Conservation (phyloP, 2,888 invertebrate genomes). For the Petrophora chlorosata region DNA sequence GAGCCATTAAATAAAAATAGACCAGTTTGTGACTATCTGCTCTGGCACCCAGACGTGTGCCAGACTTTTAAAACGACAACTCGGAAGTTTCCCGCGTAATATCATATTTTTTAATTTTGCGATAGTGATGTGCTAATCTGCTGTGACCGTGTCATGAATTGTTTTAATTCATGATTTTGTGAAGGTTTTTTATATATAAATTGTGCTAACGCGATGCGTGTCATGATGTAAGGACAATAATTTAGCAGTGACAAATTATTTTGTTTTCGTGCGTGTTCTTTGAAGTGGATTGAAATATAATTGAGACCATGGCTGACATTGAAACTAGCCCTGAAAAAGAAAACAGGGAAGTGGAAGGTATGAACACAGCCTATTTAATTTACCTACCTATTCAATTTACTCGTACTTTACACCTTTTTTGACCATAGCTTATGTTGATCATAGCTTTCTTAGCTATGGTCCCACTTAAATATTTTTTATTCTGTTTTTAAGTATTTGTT, state of each 20-base stretch:
- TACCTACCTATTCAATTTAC: too few relatives aligned
- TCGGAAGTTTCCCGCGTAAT: neutral
- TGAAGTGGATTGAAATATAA: slow-evolving; percentile 36
- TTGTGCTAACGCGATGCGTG: neutral
- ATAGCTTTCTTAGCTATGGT: too few relatives aligned
- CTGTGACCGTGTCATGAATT: neutral
- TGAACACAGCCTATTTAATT: slow-evolving; percentile 6
- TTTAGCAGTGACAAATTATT: slow-evolving; percentile 7
- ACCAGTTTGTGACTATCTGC: slow-evolving; percentile 66
- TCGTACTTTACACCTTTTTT: too few relatives aligned
- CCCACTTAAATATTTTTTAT: too few relatives aligned
- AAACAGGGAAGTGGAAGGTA: slow-evolving; percentile 36
- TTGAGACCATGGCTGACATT: slow-evolving; percentile 51
- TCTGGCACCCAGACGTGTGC: slow-evolving; percentile 55
- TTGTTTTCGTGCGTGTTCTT: slow-evolving; percentile 26
- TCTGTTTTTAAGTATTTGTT: too few relatives aligned
- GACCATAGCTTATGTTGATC: too few relatives aligned
- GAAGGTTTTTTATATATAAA: neutral
- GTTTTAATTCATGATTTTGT: neutral
- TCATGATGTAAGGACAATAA: neutral
- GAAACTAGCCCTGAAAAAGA: slow-evolving; percentile 40
- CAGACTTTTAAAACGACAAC: neutral
- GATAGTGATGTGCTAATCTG: slow-evolving; percentile 3
- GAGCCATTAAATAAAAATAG: slow-evolving; percentile 63
- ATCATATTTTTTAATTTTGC: neutral